phyloP scores from a whole-genome alignment of 1,140 invertebrate species.

The Lepeophtheirus salmonis region DNA sequence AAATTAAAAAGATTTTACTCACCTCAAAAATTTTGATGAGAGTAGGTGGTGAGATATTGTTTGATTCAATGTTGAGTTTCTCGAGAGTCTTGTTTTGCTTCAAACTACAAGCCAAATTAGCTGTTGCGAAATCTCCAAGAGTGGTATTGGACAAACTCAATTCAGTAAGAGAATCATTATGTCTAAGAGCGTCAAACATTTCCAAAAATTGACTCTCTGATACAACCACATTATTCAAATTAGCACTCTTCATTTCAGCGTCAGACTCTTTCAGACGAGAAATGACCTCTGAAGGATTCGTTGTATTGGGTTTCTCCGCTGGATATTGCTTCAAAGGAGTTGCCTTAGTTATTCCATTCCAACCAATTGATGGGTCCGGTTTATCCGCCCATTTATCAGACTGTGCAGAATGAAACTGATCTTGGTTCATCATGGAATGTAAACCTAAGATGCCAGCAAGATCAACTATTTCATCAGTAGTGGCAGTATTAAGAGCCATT shows the following conservation, averaged over 20 bases:
- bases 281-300: conserved; percentile 73
- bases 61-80: conserved; percentile 15
- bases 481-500: conserved; percentile 62
- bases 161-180: neutral
- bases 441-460: conserved; percentile 95
- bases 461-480: conserved; percentile 96
- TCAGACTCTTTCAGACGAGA: conserved; percentile 71
- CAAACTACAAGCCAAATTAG: conserved; percentile 7
- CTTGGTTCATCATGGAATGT: conserved; percentile 99
- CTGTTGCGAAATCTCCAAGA: conserved; percentile 9
- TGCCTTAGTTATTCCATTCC: conserved; percentile 82
- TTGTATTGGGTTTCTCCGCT: conserved; percentile 74
- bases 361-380: conserved; percentile 29
- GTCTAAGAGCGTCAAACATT: conserved; percentile 62
- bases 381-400: conserved; percentile 66
- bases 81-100: conserved; percentile 11
- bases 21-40: conserved; percentile 18
- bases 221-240: conserved; percentile 95
- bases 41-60: conserved; percentile 14
- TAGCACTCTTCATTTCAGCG: conserved; percentile 58
- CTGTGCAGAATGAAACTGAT: conserved; percentile 89
- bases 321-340: conserved; percentile 72
- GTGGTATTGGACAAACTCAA: conserved; percentile 7
- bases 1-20: neutral
- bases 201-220: conserved; percentile 81